phyloP scores from a whole-genome alignment of 2,797 vertebrate species.

The Silurus aristotelis region DNA sequence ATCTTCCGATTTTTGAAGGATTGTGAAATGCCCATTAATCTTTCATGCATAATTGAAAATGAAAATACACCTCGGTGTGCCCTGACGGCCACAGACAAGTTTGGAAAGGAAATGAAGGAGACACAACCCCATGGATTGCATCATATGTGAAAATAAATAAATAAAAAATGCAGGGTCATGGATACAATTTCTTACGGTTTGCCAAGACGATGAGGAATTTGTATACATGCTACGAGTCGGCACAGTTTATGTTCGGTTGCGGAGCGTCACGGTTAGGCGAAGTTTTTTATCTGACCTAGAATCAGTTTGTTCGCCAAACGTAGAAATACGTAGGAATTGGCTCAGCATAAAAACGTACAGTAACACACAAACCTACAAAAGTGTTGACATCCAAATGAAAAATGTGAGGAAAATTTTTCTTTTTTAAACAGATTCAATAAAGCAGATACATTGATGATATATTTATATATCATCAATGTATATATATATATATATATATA shows the following conservation, averaged over 20 bases:
- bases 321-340: not conserved
- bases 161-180: not conserved
- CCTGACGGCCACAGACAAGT: not conserved
- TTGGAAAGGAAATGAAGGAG: conserved; percentile 12
- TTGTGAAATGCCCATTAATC: conserved; percentile 40
- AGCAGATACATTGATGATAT: no score
- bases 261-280: not conserved
- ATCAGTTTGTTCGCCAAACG: not conserved
- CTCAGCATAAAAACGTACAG: not conserved
- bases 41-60: conserved; percentile 26
- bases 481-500: no score
- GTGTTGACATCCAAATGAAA: not conserved
- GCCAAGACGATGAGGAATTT: not conserved
- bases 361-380: not conserved
- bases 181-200: not conserved
- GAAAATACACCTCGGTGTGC: conserved; percentile 27
- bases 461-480: no score
- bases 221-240: not conserved
- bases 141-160: no score
- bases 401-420: no score
- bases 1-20: conserved; percentile 27
- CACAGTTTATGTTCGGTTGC: not conserved
- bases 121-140: conserved; percentile 14
- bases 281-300: not conserved
- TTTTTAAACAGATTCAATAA: no score